Evolutionary conservation across 2,888 invertebrate species (phyloP).

Genomic region (Acronicta leporina): DNA sequence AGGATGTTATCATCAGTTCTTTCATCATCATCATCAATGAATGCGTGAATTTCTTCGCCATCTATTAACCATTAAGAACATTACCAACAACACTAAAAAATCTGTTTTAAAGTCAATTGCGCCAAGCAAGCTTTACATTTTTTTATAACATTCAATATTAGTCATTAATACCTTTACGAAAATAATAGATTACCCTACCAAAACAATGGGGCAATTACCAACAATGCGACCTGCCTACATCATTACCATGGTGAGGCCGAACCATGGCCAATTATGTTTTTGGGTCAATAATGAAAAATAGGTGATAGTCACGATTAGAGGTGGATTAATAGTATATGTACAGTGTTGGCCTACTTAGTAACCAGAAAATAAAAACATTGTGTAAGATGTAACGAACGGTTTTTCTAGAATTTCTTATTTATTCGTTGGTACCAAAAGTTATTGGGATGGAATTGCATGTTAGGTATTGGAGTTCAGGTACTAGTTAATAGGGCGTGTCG

Average conservation of each 20-base stretch:
- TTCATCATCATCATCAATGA: no score
- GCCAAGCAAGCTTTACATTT: conserved; percentile 1
- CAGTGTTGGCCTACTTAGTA: background rate
- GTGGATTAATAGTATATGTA: conserved; percentile 20
- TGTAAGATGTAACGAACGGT: no score
- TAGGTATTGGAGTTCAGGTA: no score
- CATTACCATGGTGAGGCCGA: conserved; percentile 31
- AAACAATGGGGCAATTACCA: conserved; percentile 49
- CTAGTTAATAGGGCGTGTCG: no score
- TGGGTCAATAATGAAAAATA: conserved; percentile 54
- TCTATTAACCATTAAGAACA: no score
- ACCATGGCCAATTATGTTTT: conserved; percentile 51
- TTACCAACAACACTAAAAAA: no score
- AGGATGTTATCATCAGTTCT: no score
- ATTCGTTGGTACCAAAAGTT: no score
- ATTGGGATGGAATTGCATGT: no score
- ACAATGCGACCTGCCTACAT: conserved; percentile 37
- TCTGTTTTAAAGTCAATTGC: background rate
- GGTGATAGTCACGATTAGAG: conserved; percentile 44
- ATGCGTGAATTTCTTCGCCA: no score
- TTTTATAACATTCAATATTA: background rate
- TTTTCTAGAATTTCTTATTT: no score
- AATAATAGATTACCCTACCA: conserved; percentile 19
- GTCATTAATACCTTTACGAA: conserved; percentile 10
- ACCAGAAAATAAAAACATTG: no score